A percentile compares a stretch with the other conserved stretches of the same genome.
These are phyloP conservation scores for Sylvilagus floridanus DNA, from an alignment of 2,797 vertebrate genomes.

Conservation along the genomic window DNA sequence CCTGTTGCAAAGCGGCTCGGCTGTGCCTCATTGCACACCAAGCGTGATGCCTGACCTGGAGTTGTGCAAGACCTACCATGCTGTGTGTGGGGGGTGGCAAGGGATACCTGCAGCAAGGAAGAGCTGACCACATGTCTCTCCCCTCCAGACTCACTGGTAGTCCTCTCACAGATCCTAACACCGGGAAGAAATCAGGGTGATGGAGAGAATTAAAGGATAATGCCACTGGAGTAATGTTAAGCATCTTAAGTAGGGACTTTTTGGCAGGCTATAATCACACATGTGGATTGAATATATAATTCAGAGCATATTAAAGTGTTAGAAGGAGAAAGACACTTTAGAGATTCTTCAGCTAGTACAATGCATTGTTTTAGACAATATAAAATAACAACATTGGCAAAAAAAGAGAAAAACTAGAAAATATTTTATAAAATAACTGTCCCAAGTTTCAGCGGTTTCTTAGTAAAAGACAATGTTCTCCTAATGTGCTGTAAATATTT, in stretches of 20 bases:
- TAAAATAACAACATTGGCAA: neutral
- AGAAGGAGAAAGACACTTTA: neutral
- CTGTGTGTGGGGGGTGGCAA: neutral
- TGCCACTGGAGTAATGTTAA: neutral
- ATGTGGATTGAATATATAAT: constrained; percentile 13
- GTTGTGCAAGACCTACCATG: neutral
- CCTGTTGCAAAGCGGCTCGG: constrained; percentile 44
- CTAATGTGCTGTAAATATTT: neutral
- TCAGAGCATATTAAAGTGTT: neutral
- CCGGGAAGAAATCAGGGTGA: neutral
- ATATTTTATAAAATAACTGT: neutral
- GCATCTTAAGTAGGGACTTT: constrained; percentile 12
- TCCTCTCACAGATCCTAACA: neutral
- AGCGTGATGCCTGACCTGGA: constrained; percentile 21
- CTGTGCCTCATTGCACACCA: constrained; percentile 56
- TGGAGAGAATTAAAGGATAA: constrained; percentile 29
- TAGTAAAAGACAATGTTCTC: neutral
- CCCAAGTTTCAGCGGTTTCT: constrained; percentile 22
- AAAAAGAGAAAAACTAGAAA: neutral
- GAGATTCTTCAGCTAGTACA: neutral
- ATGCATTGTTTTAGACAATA: neutral
- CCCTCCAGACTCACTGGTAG: neutral
- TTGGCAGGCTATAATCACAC: neutral
- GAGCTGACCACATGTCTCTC: neutral
- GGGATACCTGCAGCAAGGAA: neutral